A percentile compares a stretch with the other conserved stretches of the same genome.
Conservation (phyloP, 2,113 vertebrate genomes). For the Tricholaema leucomelas region DNA sequence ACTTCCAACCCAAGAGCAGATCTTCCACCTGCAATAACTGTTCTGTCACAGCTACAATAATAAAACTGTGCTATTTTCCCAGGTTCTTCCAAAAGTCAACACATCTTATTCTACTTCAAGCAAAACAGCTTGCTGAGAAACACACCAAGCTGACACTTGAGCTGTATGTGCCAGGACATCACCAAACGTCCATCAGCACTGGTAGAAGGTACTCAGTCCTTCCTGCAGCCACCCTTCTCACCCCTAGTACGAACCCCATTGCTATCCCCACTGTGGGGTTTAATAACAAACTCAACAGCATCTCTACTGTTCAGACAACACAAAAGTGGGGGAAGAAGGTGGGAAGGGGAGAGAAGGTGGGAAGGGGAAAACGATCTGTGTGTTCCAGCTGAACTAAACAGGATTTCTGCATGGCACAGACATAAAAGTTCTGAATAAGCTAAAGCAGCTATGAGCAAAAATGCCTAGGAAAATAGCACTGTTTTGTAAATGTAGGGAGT, state of each 20-base stretch:
- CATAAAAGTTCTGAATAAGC: not conserved
- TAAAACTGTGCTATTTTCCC: not conserved
- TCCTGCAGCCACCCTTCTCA: not conserved
- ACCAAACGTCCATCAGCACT: not conserved
- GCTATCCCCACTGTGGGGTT: not conserved
- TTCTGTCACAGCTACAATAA: not conserved
- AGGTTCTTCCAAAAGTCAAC: not conserved
- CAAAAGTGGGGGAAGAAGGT: fast-evolving
- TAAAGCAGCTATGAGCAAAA: not conserved
- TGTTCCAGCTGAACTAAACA: not conserved
- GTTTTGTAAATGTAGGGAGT: not conserved
- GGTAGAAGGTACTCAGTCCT: not conserved
- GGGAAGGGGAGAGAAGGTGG: too few species aligned
- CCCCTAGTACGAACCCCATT: not conserved
- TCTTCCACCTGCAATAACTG: not conserved
- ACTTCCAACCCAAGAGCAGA: not conserved
- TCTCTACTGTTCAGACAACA: not conserved
- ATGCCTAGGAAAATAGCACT: not conserved
- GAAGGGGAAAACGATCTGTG: not conserved
- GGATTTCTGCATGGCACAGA: not conserved
- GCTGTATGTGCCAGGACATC: not conserved
- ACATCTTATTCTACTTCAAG: not conserved
- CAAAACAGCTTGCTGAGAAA: not conserved
- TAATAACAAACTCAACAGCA: not conserved
- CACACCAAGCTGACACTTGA: not conserved